phyloP scores from a whole-genome alignment of 2,888 invertebrate species.

The Heterodera filipjevi region DNA sequence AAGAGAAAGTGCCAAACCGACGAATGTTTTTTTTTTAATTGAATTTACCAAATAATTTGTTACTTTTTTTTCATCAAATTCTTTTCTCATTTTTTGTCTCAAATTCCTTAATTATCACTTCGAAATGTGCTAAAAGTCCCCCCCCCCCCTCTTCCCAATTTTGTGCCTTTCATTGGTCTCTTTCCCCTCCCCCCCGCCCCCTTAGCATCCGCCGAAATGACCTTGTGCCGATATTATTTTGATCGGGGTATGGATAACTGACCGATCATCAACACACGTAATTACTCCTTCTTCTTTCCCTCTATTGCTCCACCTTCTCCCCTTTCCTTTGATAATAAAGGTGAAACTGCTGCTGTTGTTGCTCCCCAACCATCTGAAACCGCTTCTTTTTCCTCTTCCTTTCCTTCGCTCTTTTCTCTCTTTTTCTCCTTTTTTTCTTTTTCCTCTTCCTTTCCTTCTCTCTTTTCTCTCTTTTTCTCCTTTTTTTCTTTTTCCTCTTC shows the following conservation, averaged over 20 bases:
- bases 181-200: background rate
- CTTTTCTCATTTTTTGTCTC: background rate
- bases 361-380: too few species aligned
- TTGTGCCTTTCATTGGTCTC: background rate
- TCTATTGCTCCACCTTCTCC: background rate
- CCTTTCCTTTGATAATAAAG: background rate
- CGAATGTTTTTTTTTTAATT: too few species aligned
- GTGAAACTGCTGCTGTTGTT: too few species aligned
- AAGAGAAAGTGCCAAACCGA: too few species aligned
- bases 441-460: too few species aligned
- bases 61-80: background rate
- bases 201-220: constrained; percentile 1
- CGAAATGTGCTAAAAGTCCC: too few species aligned
- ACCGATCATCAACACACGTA: too few species aligned
- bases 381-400: too few species aligned
- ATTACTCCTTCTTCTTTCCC: background rate
- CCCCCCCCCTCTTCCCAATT: background rate
- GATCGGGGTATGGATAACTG: constrained; percentile 19
- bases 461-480: too few species aligned
- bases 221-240: constrained; percentile 18
- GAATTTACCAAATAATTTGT: background rate
- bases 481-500: too few species aligned
- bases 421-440: background rate
- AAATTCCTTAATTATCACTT: too few species aligned
- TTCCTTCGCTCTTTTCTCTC: background rate